Evolutionary conservation across 2,113 vertebrate genomes (phyloP).

Genomic region (Sebastes fasciatus): DNA sequence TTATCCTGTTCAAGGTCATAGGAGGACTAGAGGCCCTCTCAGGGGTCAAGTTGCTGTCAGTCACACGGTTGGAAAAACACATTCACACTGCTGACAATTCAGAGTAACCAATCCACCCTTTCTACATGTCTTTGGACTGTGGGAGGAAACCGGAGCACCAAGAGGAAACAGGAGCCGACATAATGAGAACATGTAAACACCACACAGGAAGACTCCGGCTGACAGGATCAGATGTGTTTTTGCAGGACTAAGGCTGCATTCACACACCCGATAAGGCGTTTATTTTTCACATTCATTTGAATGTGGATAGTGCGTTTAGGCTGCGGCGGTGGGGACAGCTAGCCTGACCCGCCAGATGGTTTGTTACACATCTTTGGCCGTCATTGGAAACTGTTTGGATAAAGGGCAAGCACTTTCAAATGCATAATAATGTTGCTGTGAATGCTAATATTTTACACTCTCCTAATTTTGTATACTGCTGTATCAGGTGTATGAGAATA

Average conservation of each 20-base stretch:
- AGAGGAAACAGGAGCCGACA: conserved; percentile 8
- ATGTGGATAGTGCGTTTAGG: too few species aligned
- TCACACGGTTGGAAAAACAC: background rate
- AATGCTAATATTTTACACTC: too few species aligned
- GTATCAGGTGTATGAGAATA: too few species aligned
- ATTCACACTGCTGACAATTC: background rate
- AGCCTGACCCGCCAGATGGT: too few species aligned
- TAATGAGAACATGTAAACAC: background rate
- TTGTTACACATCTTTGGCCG: too few species aligned
- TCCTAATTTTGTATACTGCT: too few species aligned
- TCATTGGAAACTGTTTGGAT: too few species aligned
- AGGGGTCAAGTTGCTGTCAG: background rate
- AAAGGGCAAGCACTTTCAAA: too few species aligned
- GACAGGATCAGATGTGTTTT: background rate
- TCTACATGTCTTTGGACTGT: background rate
- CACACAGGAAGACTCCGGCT: background rate
- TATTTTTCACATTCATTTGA: too few species aligned
- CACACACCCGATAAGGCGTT: background rate
- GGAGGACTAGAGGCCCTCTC: background rate
- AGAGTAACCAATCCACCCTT: background rate
- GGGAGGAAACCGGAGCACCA: conserved; percentile 9
- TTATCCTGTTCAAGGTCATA: background rate
- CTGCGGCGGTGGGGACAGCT: too few species aligned
- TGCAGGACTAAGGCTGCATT: background rate
- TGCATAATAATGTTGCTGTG: too few species aligned